Conservation (phyloP, 1,140 invertebrate species). For the Phthorimaea operculella region DNA sequence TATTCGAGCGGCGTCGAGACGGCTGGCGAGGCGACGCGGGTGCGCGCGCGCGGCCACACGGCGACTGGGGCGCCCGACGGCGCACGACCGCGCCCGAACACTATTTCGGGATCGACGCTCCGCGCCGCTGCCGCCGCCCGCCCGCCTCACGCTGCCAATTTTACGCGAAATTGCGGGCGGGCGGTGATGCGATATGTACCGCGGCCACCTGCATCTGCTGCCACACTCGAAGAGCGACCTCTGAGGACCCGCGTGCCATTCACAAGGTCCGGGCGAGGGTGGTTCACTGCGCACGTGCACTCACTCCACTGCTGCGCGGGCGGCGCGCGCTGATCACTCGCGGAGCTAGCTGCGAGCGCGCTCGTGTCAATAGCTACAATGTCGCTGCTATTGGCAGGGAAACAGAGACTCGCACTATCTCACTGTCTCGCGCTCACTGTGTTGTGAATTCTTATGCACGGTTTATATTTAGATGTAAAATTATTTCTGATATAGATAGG, state of each 20-base stretch:
- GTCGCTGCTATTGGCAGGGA: constrained; percentile 63
- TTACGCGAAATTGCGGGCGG: constrained; percentile 67
- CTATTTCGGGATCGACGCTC: constrained; percentile 64
- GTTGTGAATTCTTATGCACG: constrained; percentile 67
- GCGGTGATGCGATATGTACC: constrained; percentile 66
- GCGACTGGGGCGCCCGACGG: constrained; percentile 57
- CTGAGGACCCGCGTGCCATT: neutral
- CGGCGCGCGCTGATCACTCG: neutral
- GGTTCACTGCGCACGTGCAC: neutral
- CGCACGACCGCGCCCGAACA: constrained; percentile 59
- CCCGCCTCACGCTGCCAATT: constrained; percentile 62
- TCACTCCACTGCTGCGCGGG: neutral
- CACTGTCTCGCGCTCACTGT: constrained; percentile 63
- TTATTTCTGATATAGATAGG: constrained; percentile 68
- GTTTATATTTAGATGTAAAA: constrained; percentile 65
- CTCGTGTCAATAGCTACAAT: constrained; percentile 64
- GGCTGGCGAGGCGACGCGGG: constrained; percentile 50
- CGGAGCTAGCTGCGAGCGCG: constrained; percentile 42
- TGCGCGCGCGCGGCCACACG: constrained; percentile 60
- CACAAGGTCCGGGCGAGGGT: neutral
- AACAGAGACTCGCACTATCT: constrained; percentile 64
- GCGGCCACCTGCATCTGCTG: constrained; percentile 37
- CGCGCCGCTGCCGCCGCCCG: constrained; percentile 53
- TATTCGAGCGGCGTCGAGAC: constrained; percentile 35
- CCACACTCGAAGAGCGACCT: constrained; percentile 3